Evolutionary conservation across 2,888 invertebrate genomes (phyloP).

Genomic region (Lordiphosa fenestrarum): DNA sequence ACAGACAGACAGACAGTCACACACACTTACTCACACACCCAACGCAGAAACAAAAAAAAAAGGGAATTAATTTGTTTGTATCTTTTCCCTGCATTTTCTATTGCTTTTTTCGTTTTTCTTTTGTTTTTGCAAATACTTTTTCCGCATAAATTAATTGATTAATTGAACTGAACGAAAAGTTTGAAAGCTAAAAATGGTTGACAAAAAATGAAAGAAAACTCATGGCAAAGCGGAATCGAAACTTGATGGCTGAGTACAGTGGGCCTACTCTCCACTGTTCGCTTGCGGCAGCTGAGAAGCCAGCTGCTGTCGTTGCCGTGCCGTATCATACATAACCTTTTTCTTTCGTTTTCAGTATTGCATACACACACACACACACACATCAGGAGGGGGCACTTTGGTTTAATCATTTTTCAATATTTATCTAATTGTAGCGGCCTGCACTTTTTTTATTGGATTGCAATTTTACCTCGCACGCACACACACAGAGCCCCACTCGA

Average conservation of each 20-base stretch:
- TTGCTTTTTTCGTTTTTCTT: neutral
- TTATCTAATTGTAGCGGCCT: constrained; percentile 20
- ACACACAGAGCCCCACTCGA: constrained; percentile 1
- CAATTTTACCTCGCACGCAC: constrained; percentile 9
- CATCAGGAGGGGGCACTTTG: constrained; percentile 10
- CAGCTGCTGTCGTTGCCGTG: constrained; percentile 28
- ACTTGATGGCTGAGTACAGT: constrained; percentile 24
- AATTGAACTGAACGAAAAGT: too few relatives aligned
- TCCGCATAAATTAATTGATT: too few relatives aligned
- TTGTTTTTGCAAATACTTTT: neutral
- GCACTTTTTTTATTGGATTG: constrained; percentile 16
- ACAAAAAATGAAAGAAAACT: constrained; percentile 26
- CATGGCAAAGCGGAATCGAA: constrained; percentile 33
- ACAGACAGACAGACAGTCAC: constrained; percentile 14
- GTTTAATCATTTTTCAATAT: constrained; percentile 37
- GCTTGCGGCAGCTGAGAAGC: constrained; percentile 17
- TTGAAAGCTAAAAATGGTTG: constrained; percentile 27
- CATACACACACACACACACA: constrained; percentile 28
- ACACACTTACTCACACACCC: constrained; percentile 25
- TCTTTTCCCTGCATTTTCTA: neutral
- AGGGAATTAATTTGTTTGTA: constrained; percentile 4
- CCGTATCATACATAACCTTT: constrained; percentile 29
- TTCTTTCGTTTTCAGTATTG: constrained; percentile 34
- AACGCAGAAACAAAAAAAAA: constrained; percentile 7
- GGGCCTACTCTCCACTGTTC: constrained; percentile 26